Evolutionary conservation across 2,888 invertebrate species (phyloP).

Genomic region (Harmothoe impar): DNA sequence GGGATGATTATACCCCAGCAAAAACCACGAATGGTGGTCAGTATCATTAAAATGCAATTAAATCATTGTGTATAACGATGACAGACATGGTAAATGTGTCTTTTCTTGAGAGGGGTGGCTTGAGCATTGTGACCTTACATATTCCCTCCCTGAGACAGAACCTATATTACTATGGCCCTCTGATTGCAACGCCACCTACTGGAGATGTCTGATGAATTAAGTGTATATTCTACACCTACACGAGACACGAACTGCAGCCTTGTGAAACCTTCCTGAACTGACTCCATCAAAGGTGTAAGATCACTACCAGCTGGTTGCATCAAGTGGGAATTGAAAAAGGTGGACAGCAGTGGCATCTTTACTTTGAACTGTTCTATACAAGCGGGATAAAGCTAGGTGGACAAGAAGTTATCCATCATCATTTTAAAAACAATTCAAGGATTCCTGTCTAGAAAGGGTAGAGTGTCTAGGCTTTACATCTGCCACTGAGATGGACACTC

Average conservation of each 20-base stretch:
- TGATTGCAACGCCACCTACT: too few relatives aligned
- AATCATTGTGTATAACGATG: too few relatives aligned
- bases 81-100: too few relatives aligned
- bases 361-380: background rate
- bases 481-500: background rate
- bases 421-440: slow-evolving; percentile 7
- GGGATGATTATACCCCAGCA: too few relatives aligned
- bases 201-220: too few relatives aligned
- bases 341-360: background rate
- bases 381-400: background rate
- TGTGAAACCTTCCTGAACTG: background rate
- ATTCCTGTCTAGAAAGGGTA: background rate
- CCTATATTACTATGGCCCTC: too few relatives aligned
- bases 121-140: too few relatives aligned
- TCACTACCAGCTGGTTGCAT: background rate
- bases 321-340: background rate
- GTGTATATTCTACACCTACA: background rate
- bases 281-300: background rate
- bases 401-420: background rate
- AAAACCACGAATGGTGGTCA: too few relatives aligned
- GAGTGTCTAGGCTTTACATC: too few relatives aligned
- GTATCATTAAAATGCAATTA: too few relatives aligned
- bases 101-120: too few relatives aligned
- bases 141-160: too few relatives aligned
- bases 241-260: background rate